Percentiles rank a stretch among this genome's conserved stretches.
phyloP scores from a whole-genome alignment of 1,140 invertebrate genomes.

The Macrostomum lignano region DNA sequence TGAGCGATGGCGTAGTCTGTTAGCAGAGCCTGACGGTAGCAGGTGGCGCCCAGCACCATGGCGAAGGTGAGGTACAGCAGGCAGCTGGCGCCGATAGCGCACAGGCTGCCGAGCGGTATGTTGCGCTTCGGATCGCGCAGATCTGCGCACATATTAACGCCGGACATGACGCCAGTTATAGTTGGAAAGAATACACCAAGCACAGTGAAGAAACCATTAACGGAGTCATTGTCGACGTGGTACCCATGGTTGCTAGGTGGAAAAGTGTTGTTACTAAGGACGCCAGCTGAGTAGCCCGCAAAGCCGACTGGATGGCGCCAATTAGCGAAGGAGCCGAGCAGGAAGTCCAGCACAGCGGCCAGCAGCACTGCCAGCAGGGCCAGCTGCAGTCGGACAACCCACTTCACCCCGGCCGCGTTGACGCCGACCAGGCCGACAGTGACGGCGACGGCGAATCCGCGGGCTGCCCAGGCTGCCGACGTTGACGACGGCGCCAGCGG shows the following conservation, averaged over 20 bases:
- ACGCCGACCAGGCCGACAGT: constrained; percentile 42
- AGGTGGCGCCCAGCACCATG: constrained; percentile 57
- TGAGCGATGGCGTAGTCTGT: constrained; percentile 53
- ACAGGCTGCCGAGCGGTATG: constrained; percentile 69
- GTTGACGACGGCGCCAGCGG: too few species aligned
- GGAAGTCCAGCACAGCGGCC: constrained; percentile 38
- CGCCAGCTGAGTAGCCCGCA: constrained; percentile 43
- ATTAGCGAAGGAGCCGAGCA: constrained; percentile 25
- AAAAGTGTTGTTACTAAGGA: constrained; percentile 51
- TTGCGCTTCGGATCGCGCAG: constrained; percentile 57
- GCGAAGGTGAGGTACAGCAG: constrained; percentile 62
- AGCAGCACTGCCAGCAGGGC: constrained; percentile 43
- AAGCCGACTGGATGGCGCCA: constrained; percentile 15
- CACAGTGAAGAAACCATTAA: constrained; percentile 37
- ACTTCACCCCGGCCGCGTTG: constrained; percentile 38
- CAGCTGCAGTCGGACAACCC: constrained; percentile 42
- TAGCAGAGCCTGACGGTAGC: constrained; percentile 39
- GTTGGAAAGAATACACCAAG: constrained; percentile 40
- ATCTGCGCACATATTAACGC: constrained; percentile 87
- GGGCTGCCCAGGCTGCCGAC: constrained; percentile 36
- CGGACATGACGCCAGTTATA: constrained; percentile 43
- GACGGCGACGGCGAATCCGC: constrained; percentile 47
- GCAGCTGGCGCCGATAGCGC: constrained; percentile 57
- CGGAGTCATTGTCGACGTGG: too few species aligned
- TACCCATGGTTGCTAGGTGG: constrained; percentile 39